A percentile compares a stretch with the other conserved stretches of the same genome.
Evolutionary conservation across 2,113 vertebrate species (phyloP).

Genomic region (Lampris incognitus): DNA sequence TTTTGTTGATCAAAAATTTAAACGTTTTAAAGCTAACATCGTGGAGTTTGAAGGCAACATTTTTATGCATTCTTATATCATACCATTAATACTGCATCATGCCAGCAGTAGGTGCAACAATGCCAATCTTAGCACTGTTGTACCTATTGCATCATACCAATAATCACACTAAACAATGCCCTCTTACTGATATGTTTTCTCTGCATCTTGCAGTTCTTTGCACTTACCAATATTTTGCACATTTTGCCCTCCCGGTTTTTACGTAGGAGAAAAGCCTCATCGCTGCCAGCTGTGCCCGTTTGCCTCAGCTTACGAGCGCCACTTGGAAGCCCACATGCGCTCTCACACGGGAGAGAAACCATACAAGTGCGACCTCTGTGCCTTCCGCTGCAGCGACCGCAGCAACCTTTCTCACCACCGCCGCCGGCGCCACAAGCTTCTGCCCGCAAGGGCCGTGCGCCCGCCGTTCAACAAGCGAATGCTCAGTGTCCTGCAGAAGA

Average conservation of each 20-base stretch:
- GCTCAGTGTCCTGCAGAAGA: constrained; percentile 93
- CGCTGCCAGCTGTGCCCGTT: constrained; percentile 97
- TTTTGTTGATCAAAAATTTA: no score
- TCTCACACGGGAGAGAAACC: constrained; percentile 98
- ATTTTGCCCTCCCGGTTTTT: not conserved
- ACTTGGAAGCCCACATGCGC: constrained; percentile 97
- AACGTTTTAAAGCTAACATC: no score
- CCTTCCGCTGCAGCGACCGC: constrained; percentile 97
- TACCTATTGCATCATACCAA: no score
- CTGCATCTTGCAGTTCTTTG: no score
- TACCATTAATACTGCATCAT: no score
- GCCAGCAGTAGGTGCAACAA: no score
- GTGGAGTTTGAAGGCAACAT: no score
- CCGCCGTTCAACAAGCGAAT: constrained; percentile 91
- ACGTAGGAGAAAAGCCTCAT: constrained; percentile 95
- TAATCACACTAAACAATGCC: no score
- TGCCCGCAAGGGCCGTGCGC: constrained; percentile 90
- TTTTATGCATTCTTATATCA: no score
- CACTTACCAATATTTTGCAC: not conserved
- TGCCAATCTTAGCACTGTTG: no score
- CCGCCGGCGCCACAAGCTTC: constrained; percentile 94
- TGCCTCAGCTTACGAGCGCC: constrained; percentile 97
- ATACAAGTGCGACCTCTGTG: constrained; percentile 96
- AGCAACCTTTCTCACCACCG: constrained; percentile 98
- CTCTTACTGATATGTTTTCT: no score